phyloP scores from a whole-genome alignment of 2,113 vertebrate species.

The Sporophila hypoxantha region DNA sequence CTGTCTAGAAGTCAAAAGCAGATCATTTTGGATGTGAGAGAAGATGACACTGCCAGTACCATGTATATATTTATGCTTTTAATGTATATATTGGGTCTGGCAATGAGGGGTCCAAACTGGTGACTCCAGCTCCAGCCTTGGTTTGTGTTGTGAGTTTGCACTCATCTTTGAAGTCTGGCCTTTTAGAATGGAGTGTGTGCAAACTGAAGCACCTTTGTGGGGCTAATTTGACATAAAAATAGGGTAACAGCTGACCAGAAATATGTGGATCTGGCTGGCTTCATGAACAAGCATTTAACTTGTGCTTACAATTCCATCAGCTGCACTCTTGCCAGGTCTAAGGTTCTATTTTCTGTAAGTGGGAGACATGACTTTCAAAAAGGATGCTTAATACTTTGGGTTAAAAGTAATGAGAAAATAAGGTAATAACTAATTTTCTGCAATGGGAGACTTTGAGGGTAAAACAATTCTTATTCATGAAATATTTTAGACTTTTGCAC shows the following conservation, averaged over 20 bases:
- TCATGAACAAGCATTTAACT: not conserved
- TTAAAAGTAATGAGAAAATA: not conserved
- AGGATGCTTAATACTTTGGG: not conserved
- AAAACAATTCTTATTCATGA: not conserved
- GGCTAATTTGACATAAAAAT: not conserved
- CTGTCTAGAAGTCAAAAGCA: constrained; percentile 8
- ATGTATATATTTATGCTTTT: constrained; percentile 8
- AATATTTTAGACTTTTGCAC: constrained; percentile 7
- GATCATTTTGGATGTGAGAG: not conserved
- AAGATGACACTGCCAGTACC: not conserved
- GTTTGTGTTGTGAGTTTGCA: not conserved
- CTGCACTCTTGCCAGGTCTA: not conserved
- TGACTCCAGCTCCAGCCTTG: not conserved
- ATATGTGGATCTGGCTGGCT: not conserved
- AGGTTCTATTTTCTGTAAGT: not conserved
- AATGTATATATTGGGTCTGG: not conserved
- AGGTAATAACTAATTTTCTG: not conserved
- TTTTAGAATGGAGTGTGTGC: not conserved
- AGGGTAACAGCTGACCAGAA: not conserved
- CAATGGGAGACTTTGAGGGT: not conserved
- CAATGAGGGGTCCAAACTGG: not conserved
- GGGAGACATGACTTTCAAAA: not conserved
- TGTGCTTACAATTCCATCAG: not conserved
- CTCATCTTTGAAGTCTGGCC: not conserved
- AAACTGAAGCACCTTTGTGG: not conserved